These are phyloP conservation scores for Anolis sagrei DNA, from an alignment of 2,113 vertebrate species.

Conservation along the genomic window DNA sequence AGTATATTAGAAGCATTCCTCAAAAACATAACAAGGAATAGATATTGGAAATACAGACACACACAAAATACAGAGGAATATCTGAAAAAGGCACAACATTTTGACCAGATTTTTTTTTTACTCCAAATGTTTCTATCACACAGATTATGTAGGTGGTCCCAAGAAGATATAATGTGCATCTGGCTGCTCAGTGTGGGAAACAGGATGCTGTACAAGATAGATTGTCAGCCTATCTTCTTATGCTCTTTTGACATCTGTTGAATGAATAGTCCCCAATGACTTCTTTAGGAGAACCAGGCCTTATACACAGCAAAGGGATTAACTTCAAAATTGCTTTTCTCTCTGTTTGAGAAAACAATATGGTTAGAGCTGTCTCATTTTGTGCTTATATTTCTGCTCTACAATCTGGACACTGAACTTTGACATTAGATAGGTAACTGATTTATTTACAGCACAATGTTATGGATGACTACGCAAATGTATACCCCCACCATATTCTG, in stretches of 20 bases:
- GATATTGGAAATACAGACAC: background rate
- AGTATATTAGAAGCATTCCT: no score
- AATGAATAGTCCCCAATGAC: background rate
- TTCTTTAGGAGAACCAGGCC: background rate
- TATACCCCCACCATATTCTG: background rate
- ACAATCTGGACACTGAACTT: background rate
- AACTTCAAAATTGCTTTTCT: background rate
- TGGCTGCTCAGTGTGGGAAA: background rate
- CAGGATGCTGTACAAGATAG: background rate
- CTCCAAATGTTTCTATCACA: background rate
- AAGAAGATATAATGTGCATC: background rate
- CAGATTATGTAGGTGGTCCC: background rate
- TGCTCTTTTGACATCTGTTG: background rate
- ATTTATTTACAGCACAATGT: background rate
- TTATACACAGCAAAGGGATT: background rate
- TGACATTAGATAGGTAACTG: background rate
- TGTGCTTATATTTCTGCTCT: background rate
- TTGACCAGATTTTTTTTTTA: background rate
- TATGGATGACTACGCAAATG: background rate
- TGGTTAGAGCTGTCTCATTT: background rate
- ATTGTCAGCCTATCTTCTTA: background rate
- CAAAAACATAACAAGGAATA: background rate
- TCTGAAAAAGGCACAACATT: no score
- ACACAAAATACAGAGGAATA: no score
- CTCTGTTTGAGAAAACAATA: background rate